phyloP scores from a whole-genome alignment of 2,113 vertebrate genomes.

The Miniopterus natalensis region DNA sequence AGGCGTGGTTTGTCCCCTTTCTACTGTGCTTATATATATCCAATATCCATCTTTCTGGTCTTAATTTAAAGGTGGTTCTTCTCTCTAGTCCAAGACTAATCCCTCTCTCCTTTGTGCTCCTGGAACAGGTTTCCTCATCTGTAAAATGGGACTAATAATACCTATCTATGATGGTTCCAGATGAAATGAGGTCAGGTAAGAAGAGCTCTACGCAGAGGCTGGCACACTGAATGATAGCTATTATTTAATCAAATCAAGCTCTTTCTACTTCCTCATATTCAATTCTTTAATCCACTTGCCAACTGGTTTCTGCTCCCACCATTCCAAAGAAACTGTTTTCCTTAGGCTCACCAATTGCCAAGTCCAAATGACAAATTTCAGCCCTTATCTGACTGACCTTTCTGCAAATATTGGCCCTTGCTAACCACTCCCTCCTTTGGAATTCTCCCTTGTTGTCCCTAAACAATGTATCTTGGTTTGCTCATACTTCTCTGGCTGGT shows the following conservation, averaged over 20 bases:
- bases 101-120: not conserved
- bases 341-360: conserved; percentile 3
- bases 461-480: not conserved
- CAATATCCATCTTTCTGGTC: not conserved
- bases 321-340: conserved; percentile 23
- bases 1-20: not conserved
- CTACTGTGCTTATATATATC: not conserved
- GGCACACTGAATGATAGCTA: not conserved
- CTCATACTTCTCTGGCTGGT: not conserved
- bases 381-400: not conserved
- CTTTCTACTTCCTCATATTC: not conserved
- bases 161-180: not conserved
- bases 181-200: conserved; percentile 34
- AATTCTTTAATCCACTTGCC: not conserved
- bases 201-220: not conserved
- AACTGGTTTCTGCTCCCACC: conserved; percentile 31
- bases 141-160: conserved; percentile 23
- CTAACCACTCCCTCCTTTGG: not conserved
- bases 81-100: not conserved
- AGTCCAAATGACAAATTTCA: conserved; percentile 55
- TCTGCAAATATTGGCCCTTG: not conserved
- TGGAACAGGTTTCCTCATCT: not conserved
- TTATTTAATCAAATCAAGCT: conserved; percentile 39
- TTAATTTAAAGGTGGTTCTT: conserved; percentile 29
- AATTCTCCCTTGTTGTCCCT: conserved; percentile 17